Conservation (phyloP, 1,140 invertebrate species). For the Drosophila mayri region DNA sequence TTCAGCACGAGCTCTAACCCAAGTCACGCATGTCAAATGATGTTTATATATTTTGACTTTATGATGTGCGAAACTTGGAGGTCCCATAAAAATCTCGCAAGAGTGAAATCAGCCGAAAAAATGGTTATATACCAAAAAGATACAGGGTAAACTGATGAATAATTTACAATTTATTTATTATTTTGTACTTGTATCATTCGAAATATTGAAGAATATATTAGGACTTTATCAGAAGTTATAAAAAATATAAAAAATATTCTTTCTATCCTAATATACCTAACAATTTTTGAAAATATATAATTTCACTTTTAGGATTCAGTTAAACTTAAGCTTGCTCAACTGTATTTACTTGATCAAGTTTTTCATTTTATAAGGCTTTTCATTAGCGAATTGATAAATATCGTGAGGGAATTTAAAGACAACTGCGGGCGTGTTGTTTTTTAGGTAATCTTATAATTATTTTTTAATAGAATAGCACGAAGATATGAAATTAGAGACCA, state of each 20-base stretch:
- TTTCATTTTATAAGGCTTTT: not conserved
- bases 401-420: not conserved
- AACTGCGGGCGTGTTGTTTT: not conserved
- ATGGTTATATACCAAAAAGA: not conserved
- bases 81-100: constrained; percentile 37
- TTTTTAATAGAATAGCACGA: not conserved
- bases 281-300: too few species aligned
- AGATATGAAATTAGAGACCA: not conserved
- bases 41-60: constrained; percentile 47
- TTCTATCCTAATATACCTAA: not conserved
- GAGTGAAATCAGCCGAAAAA: constrained; percentile 46
- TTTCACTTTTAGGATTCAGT: not conserved
- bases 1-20: constrained; percentile 32
- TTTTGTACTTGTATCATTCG: not conserved
- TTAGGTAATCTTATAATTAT: not conserved
- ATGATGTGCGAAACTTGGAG: constrained; percentile 56
- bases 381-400: constrained; percentile 18
- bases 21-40: constrained; percentile 64
- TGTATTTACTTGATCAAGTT: not conserved
- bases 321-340: constrained; percentile 2
- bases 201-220: not conserved
- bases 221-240: not conserved
- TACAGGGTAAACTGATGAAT: not conserved
- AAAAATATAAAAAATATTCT: not conserved
- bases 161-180: not conserved